phyloP scores from a whole-genome alignment of 2,113 vertebrate species.

The Microcebus ravelobensis region DNA sequence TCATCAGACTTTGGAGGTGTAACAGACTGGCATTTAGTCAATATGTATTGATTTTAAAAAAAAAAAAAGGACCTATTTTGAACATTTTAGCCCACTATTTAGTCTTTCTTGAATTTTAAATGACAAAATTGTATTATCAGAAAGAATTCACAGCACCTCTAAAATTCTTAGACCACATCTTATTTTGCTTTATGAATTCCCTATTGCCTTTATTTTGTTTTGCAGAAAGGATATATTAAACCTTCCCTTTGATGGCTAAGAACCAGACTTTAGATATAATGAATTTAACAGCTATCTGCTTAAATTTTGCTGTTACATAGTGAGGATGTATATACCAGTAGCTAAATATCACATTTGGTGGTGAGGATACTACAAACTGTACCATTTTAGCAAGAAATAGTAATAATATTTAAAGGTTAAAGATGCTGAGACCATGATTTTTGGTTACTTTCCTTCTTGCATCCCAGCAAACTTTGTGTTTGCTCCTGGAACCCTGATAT shows the following conservation, averaged over 20 bases:
- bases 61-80: conserved; percentile 34
- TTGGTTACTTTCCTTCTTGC: not conserved
- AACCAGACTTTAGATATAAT: not conserved
- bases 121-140: conserved; percentile 23
- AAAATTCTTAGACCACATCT: not conserved
- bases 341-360: not conserved
- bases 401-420: not conserved
- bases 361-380: not conserved
- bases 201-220: not conserved
- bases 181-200: conserved; percentile 28
- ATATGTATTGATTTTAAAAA: conserved; percentile 36
- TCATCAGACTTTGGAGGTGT: conserved; percentile 19
- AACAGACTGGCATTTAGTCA: conserved; percentile 6
- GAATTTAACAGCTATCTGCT: not conserved
- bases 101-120: not conserved
- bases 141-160: not conserved
- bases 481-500: conserved; percentile 13
- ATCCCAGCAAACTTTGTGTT: not conserved
- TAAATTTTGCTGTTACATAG: conserved; percentile 3
- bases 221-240: not conserved
- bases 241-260: not conserved
- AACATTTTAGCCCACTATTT: not conserved
- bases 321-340: not conserved
- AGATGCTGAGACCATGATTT: not conserved
- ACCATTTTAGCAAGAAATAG: not conserved